Base-by-base conservation (phyloP, 2,888 invertebrate genomes). In the Chymomyza fuscimana region DNA sequence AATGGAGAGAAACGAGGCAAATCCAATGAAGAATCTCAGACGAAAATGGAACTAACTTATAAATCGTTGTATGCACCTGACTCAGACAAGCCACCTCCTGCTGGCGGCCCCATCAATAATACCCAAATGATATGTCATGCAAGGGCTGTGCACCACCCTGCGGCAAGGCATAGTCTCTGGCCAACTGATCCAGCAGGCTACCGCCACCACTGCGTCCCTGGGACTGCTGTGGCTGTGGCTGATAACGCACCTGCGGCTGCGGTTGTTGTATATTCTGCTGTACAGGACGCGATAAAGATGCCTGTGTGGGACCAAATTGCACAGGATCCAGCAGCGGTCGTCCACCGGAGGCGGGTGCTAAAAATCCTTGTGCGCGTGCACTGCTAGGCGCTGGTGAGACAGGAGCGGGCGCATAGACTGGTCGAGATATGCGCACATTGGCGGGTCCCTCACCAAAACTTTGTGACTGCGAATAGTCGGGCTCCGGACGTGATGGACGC, bases 71-170 rank as follows among this genome's bases (percentile, higher is more conserved):
- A 65, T 78, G 78, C 78, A 79, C 78, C 78, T 79, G 78, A 79
- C 78, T 79, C 83, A 73, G 78, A 63, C 67, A 50, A 32, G 40
- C 19, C 40, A 12, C 10, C 32, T 62, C 10, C 22, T 9, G 54
- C 54, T 54, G 10, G 10, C 54, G 54, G 16, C 51, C n/a, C 54
- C 51, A 50, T 92, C 94, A 96, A 91, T 95, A 96, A 90, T 95
- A 95, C 86, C 96, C 96, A 89, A 97, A 97, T 72, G 96, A 95
- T 91, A 97, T 96, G 88, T 97, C 96, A 88, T 96, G 96, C 51
- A 96, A 92, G 0, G 96, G 94, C 51, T 94, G 93, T 0, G 95
- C 93, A 9, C 94, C 93, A 32, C 94, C 94, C 78, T 94, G 93
- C 0, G 96, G 97, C 62, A 97, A 91, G 12, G 96, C 95, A 88